These are phyloP conservation scores for Xyrauchen texanus DNA, from an alignment of 2,113 vertebrate species.

Conservation along the genomic window DNA sequence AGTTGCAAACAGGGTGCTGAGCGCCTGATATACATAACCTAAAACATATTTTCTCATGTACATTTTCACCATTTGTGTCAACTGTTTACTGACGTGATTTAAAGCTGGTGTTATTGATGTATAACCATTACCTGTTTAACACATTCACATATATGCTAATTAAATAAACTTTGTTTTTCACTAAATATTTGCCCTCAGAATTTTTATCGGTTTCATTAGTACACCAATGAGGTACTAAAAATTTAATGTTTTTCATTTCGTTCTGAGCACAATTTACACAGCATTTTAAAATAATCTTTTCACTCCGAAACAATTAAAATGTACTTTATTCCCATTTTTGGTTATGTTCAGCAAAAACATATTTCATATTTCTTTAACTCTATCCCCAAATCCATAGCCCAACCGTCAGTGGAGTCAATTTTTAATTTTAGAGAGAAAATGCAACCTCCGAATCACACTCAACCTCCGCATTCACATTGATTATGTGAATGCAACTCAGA, in stretches of 20 bases:
- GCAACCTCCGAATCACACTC: no score
- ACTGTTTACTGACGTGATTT: slow-evolving; percentile 49
- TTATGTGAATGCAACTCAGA: neutral
- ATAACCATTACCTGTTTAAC: slow-evolving; percentile 28
- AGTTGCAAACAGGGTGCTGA: slow-evolving; percentile 66
- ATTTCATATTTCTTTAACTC: neutral
- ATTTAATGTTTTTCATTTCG: no score
- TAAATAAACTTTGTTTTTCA: slow-evolving; percentile 32
- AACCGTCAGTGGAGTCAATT: no score
- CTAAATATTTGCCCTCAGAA: neutral
- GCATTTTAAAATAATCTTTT: no score
- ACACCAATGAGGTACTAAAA: no score
- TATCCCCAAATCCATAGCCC: no score
- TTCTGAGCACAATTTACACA: no score
- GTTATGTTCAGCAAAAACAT: neutral
- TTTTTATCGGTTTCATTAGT: neutral
- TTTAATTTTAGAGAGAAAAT: no score
- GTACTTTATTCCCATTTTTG: no score
- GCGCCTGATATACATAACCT: slow-evolving; percentile 60
- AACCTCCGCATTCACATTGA: no score
- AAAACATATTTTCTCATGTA: slow-evolving; percentile 42
- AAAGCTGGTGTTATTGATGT: slow-evolving; percentile 30
- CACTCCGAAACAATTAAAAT: no score
- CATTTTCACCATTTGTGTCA: slow-evolving; percentile 56
- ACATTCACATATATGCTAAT: slow-evolving; percentile 34